Base-by-base conservation (phyloP, 2,888 invertebrate genomes). In the Oscheius onirici region DNA sequence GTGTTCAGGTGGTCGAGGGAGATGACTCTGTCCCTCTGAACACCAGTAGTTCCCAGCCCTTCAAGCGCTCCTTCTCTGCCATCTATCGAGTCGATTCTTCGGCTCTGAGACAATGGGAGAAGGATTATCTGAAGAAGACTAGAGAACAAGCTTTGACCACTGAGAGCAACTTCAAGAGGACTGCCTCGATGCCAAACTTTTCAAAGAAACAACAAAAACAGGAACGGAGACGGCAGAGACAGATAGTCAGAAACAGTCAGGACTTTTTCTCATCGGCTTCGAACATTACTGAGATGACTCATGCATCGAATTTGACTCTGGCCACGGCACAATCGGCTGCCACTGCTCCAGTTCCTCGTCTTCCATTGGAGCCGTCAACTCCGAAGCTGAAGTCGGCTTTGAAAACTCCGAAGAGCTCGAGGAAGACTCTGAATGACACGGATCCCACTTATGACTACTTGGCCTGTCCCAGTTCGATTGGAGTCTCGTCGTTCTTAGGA, bases 131-230 rank as follows among this genome's bases (percentile, higher is more conserved):
- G 79, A 81, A 44, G 43, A 55, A 43, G 20, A 17, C 43, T 13
- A 43, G 24, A 26, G n/a, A 54, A 26, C 22, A 43, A 10, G 63
- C 49, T 24, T n/a, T 63, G 63, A n/a, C 46, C n/a, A 58, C 58
- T 24, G 63, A 79, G 77, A 77, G 73, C 66, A 77, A 75, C 51
- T 85, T 85, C 72, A 82, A 85, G 73, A 67, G 85, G 17, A 80
- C 84, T 10, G 80, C 84, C 13, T 85, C 85, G 3, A 79, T 85
- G 71, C 85, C 85, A 28, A 83, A 84, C 65, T 79, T 84, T 41
- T 77, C 79, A n/a, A 83, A 83, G 60, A 73, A 75, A 52, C 72
- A 72, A 41, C 60, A 54, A 15, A 72, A 72, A 26, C 52, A 61
- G 17, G 55, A 72, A 8, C 44, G 49, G 15, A 44, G 57, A 24